These are phyloP conservation scores for Mythimna impura DNA, from an alignment of 2,888 invertebrate genomes.

Conservation along the genomic window DNA sequence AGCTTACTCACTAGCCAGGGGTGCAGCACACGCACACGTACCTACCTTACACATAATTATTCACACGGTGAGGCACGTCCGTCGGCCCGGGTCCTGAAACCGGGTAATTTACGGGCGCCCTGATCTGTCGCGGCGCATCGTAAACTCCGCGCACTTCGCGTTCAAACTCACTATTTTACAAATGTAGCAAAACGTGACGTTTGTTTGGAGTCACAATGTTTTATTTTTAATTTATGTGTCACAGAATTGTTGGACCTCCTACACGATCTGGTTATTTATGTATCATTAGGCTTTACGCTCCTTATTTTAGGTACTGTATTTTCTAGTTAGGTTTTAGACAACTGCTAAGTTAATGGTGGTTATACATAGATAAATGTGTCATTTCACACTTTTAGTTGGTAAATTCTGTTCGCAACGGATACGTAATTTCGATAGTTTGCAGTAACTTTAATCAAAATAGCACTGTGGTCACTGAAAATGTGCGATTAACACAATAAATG, in stretches of 20 bases:
- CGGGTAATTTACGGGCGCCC: constrained; percentile 71
- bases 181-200: constrained; percentile 67
- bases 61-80: constrained; percentile 66
- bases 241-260: constrained; percentile 29
- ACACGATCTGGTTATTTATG: constrained; percentile 45
- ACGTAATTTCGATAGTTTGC: not conserved
- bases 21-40: constrained; percentile 53
- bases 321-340: not conserved
- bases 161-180: constrained; percentile 64
- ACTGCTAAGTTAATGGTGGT: too few relatives aligned
- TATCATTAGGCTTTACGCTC: constrained; percentile 18
- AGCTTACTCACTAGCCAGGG: constrained; percentile 33
- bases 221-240: constrained; percentile 60
- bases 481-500: constrained; percentile 6
- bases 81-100: constrained; percentile 61
- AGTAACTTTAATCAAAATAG: not conserved
- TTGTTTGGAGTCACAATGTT: constrained; percentile 53
- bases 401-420: not conserved
- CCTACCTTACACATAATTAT: constrained; percentile 68
- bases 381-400: not conserved
- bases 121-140: constrained; percentile 69
- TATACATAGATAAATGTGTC: not conserved
- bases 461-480: constrained; percentile 7
- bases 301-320: not conserved
- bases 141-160: constrained; percentile 69